Evolutionary conservation across 2,113 vertebrate genomes (phyloP).

Genomic region (western clawed frog (Xenopus tropicalis)): UCB_Xtro_10.0 CM004446.2:67691001-67691500

Average conservation of each 20-base stretch:
- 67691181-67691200: too few relatives aligned
- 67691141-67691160: too few relatives aligned
- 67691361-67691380: slow-evolving; percentile 82
- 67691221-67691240: slow-evolving; percentile 85
- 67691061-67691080: too few relatives aligned
- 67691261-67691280: slow-evolving; percentile 83
- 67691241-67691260: slow-evolving; percentile 92
- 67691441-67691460: slow-evolving; percentile 91
- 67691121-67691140: too few relatives aligned
- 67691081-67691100: too few relatives aligned
- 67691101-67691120: too few relatives aligned
- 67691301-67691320: slow-evolving; percentile 72
- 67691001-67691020: too few relatives aligned
- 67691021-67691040: too few relatives aligned
- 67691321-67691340: slow-evolving; percentile 55
- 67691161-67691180: too few relatives aligned
- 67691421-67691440: slow-evolving; percentile 95
- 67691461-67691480: slow-evolving; percentile 93
- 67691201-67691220: neutral
- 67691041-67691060: too few relatives aligned
- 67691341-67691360: slow-evolving; percentile 76
- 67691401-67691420: slow-evolving; percentile 80
- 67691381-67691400: slow-evolving; percentile 83
- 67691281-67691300: slow-evolving; percentile 84
- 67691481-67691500: slow-evolving; percentile 55